Base-by-base conservation (phyloP, 2,113 vertebrate genomes). In the Bubo scandiacus region DNA sequence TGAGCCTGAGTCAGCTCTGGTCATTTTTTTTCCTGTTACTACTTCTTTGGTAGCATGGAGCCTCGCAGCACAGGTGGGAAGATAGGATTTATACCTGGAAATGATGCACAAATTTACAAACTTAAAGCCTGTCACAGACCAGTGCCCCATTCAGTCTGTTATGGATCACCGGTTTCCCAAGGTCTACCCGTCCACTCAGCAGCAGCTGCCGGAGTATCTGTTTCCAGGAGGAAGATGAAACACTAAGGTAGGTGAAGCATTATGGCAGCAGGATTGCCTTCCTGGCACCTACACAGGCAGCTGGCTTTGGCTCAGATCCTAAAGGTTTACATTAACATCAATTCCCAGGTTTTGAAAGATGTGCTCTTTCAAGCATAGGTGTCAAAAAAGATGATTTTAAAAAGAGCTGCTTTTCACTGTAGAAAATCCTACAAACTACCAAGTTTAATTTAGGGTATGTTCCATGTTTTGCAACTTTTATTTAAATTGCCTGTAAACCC, bases 401-500 rank as follows among this genome's bases (percentile, higher is more conserved):
- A 82, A 61, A 72, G 32, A 18, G 49, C 20, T 73, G 29, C 9
- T 0, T 0, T 42, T 68, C 63, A 70, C 21, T 0, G 0, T 15
- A 66, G 27, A 86, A 73, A 83, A 19, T 36, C 38, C 75, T 70
- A 38, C 19, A 42, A 83, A 40, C 13, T 36, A 80, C 18, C 19
- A 77, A 20, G 13, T 82, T 74, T 77, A 70, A 58, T 52, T 86
- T 32, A 72, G 52, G 15, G 2, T 6, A 15, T 22, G 25, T 27
- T 77, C 18, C 5, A 47, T 2, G 5, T 34, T 81, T 85, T 65
- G 15, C 12, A 34, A 14, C 5, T 90, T 63, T 88, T 45, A 34
- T 74, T 71, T 80, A 58, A 86, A 42, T 29, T 74, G 19, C n/a
- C 11, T 15, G 26, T 29, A 73, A 78, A 62, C 6, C 3, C 4